Base-by-base conservation (phyloP, 64 coral and sea anemone species). In the Porites australiensis region DNA sequence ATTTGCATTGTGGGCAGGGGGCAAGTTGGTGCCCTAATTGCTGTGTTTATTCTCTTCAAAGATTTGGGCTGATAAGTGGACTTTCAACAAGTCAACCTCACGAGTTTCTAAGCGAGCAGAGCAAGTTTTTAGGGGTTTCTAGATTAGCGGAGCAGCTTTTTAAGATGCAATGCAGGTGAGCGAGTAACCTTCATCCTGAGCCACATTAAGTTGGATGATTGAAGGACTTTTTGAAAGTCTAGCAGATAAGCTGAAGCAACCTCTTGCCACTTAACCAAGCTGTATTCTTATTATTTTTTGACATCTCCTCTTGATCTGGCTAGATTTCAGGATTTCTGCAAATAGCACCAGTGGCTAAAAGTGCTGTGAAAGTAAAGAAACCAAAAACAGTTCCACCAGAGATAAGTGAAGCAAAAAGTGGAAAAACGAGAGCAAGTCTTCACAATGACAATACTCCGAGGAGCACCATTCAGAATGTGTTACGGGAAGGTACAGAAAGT, bases 401-500 rank as follows among this genome's bases (percentile, higher is more conserved):
- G 4, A 23, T 8, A 55, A 78, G 50, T 54, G n/a, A 18, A 57
- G 22, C 75, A 27, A 19, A 15, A 62, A 20, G 59, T 50, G 22
- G 37, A 13, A 19, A 16, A 62, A 20, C 79, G 49, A 13, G 37
- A 13, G 5, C 37, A n/a, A 50, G 46, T 51, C 46, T 13, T 50
- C 37, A 68, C 19, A 44, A 68, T 3, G 75, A 87, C 77, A 76
- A 71, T n/a, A 93, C 91, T 6, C 91, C 91, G 18, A 87, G 91
- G 37, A 79, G 82, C 6, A 77, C 86, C 50, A 93, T 93, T 47
- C 63, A 79, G 51, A 93, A 86, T 69, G 45, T 93, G 12, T 93
- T 93, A 79, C 74, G 52, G 5, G 91, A 93, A 93, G 91, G 91
- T 92, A 77, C n/a, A 79, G 2, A 37, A 37, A 37, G 27, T 37